Percentiles rank a stretch among this genome's conserved stretches.
Evolutionary conservation across 2,888 invertebrate species (phyloP).

Genomic region (Lottia scabra): DNA sequence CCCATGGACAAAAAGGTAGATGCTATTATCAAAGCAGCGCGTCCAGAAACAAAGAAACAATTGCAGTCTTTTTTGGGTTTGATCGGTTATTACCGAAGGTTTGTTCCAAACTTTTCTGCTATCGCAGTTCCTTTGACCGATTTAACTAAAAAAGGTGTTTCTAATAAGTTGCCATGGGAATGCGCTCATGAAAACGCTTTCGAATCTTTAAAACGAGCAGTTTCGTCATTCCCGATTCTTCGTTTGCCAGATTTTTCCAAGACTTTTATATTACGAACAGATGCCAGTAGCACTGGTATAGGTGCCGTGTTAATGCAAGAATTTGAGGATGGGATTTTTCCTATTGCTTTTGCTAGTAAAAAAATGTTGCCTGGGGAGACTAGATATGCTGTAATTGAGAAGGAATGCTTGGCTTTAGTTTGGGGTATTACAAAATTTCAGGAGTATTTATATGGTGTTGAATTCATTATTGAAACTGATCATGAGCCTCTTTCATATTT

Average conservation of each 20-base stretch:
- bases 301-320: background rate
- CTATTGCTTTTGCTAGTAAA: background rate
- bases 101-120: background rate
- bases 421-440: background rate
- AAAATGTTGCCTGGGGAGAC: constrained; percentile 31
- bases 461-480: background rate
- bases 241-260: background rate
- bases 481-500: background rate
- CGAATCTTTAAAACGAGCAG: background rate
- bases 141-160: background rate
- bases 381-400: background rate
- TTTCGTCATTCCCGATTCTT: background rate
- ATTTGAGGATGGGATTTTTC: background rate
- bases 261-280: background rate
- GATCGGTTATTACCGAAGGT: background rate
- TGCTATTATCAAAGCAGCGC: background rate
- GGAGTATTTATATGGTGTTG: background rate
- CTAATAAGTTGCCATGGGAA: background rate
- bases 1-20: background rate
- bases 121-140: background rate
- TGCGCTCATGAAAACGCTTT: background rate
- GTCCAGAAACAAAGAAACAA: background rate
- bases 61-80: background rate
- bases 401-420: constrained; percentile 3
- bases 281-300: background rate